These are phyloP conservation scores for Bufo gargarizans DNA, from an alignment of 2,113 vertebrate species.

Conservation along the genomic window DNA sequence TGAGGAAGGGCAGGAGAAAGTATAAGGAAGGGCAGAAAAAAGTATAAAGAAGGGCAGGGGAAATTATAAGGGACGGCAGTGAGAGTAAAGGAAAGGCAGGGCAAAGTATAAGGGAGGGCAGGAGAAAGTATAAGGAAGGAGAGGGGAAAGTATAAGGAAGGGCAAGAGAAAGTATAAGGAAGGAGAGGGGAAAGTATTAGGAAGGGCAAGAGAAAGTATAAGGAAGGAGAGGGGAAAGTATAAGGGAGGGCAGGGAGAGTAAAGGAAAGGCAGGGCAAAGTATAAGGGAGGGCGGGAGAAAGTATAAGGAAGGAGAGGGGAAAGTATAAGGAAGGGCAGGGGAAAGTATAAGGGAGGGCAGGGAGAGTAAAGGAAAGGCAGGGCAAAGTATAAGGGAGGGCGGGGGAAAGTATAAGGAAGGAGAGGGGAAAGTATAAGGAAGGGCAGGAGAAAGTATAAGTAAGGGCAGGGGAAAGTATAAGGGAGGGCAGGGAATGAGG, in stretches of 20 bases:
- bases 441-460: no score
- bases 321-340: not conserved
- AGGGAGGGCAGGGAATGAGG: not conserved
- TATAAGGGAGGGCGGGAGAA: not conserved
- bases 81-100: not conserved
- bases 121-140: not conserved
- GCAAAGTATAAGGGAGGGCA: not conserved
- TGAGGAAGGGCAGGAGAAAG: no score
- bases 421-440: not conserved
- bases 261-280: not conserved
- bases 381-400: no score
- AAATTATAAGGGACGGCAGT: no score
- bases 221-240: not conserved
- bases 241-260: not conserved
- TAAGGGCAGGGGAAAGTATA: not conserved
- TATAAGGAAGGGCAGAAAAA: no score
- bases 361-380: not conserved
- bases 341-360: not conserved
- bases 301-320: no score
- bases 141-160: not conserved
- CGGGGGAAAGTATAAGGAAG: not conserved
- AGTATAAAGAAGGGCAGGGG: not conserved
- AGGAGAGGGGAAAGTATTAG: not conserved
- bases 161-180: not conserved
- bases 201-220: not conserved